Base-by-base conservation (phyloP, 64 coral and sea anemone genomes). In the Hydrozoanthus tunicans region DNA sequence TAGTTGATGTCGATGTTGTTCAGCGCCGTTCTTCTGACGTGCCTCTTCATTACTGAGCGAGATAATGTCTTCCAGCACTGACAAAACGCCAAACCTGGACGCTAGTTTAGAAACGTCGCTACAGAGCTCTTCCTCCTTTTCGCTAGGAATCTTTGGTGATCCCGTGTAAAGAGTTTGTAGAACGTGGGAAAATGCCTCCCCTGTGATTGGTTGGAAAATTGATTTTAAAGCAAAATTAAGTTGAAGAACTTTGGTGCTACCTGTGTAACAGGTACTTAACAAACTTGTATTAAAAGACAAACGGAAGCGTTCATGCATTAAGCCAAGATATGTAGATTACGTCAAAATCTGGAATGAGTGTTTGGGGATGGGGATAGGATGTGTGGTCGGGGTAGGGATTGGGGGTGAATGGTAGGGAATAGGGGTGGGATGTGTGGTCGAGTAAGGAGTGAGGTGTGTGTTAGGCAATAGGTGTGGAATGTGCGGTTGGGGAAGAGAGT, bases 151-250 rank as follows among this genome's bases (percentile, higher is more conserved):
- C 8, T 56, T 55, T 25, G 64, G 64, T 56, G 64, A 85, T 11
- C 82, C 82, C 9, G 82, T 85, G 53, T 85, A 85, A 3, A 85
- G 82, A 56, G 64, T 64, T 70, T 23, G 64, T 85, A 85, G 10
- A 3, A 85, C 12, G 26, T 32, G 70, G 0, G 15, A 67, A 70
- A 70, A 85, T n/a, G 52, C 5, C 52, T 68, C 64, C 4, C 82
- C 82, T 85, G 82, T 54, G 56, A 23, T 20, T 20, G 20, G 20
- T 20, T 20, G 20, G 6, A 5, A 56, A 70, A 70, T 32, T n/a
- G 6, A 56, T 5, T 1, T 20, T 20, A 20, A 20, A 70, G 12
- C 79, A 26, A 20, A 27, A 23, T 68, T 12, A 68, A 68, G 65
- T 12, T 68, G 7, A n/a, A 17, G 20, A 20, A 20, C 20, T 20